Base-by-base conservation (phyloP, 2,797 vertebrate genomes). In the Muscicapa striata region DNA sequence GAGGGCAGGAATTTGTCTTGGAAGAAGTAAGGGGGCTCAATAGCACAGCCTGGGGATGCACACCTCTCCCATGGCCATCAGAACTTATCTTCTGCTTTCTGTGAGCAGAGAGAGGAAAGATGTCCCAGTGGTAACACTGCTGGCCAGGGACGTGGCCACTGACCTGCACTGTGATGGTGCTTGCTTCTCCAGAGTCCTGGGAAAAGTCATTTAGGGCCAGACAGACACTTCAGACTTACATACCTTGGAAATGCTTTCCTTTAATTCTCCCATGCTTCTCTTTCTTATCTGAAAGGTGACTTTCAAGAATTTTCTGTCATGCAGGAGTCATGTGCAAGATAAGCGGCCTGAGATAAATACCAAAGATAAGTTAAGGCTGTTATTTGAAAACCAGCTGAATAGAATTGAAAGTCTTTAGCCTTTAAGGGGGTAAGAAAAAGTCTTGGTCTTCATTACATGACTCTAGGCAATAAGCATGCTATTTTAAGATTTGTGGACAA, bases 251-350 rank as follows among this genome's bases (percentile, higher is more conserved):
- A 84, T 84, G 54, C 61, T 87, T 87, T 66, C 69, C 26, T 23
- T 52, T 66, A 20, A 54, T 84, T 84, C 55, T 29, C 27, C 48
- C n/a, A 14, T 49, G 51, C 16, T 87, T 62, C 15, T 93, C 52
- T 52, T 84, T 38, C 64, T 89, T 84, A 78, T 87, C 82, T 89
- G 61, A 77, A 84, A 89, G 78, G 52, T 41, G 38, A 62, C 64
- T 87, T 94, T 87, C 66, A 84, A 89, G 72, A 83, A 63, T 82
- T 75, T 78, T 90, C 72, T 88, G 61, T 58, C 57, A 58, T 52
- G 41, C 30, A 23, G 57, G 40, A 84, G 36, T 61, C 43, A 66
- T 45, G 26, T 63, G 66, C 43, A 43, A 91, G 73, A 52, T 62
- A 91, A 81, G n/a, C 22, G 18, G 21, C 43, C 66, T 41, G 57